These are phyloP conservation scores for Calameuta idolon DNA, from an alignment of 2,888 invertebrate genomes.

Conservation along the genomic window DNA sequence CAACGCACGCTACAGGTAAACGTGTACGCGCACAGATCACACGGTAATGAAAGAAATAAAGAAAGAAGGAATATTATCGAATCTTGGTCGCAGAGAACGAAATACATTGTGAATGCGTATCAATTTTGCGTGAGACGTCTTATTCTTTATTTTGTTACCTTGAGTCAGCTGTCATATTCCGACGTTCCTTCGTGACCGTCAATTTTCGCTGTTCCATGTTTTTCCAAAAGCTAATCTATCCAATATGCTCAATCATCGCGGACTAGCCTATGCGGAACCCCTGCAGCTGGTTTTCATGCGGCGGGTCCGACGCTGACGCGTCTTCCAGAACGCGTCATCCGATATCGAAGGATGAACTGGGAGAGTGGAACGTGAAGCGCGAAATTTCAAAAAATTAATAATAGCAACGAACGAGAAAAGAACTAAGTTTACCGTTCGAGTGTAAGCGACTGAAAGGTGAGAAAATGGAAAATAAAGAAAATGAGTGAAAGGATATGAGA, in stretches of 20 bases:
- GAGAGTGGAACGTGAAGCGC: background rate
- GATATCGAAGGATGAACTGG: background rate
- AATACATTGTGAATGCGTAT: background rate
- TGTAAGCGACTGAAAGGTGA: background rate
- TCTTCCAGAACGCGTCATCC: background rate
- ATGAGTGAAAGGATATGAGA: background rate
- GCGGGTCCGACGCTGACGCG: background rate
- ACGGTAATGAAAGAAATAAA: background rate
- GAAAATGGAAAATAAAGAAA: background rate
- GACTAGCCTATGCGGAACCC: background rate
- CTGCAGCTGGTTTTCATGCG: background rate
- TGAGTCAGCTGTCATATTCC: background rate
- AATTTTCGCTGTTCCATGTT: background rate
- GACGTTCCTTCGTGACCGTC: background rate
- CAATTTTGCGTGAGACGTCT: background rate
- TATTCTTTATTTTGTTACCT: background rate
- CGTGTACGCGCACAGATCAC: constrained; percentile 19
- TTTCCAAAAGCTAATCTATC: background rate
- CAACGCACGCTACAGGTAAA: constrained; percentile 22
- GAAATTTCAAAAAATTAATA: background rate
- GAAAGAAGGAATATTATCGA: constrained; percentile 1
- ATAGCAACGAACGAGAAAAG: background rate
- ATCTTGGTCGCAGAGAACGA: background rate
- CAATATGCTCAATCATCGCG: background rate
- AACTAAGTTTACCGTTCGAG: background rate